phyloP scores from a whole-genome alignment of 2,888 invertebrate genomes.

The Abrostola triplasia region DNA sequence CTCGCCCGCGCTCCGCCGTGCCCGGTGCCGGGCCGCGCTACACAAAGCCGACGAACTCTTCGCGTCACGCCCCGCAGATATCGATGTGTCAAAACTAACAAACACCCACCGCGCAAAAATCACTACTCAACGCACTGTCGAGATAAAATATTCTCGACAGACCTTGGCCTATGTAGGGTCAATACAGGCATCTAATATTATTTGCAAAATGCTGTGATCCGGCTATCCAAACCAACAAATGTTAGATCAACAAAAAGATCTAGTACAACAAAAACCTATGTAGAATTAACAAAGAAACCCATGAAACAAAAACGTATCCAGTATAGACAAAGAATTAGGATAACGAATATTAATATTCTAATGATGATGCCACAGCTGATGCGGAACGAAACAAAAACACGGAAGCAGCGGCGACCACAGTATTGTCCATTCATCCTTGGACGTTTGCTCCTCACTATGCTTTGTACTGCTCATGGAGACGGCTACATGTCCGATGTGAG shows the following conservation, averaged over 20 bases:
- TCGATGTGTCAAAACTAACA: constrained; percentile 40
- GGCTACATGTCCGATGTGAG: constrained; percentile 40
- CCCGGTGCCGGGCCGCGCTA: constrained; percentile 25
- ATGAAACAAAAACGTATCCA: constrained; percentile 42
- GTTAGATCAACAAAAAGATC: constrained; percentile 61
- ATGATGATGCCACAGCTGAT: constrained; percentile 73
- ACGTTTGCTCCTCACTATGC: constrained; percentile 56
- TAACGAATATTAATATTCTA: constrained; percentile 83
- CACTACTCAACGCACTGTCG: constrained; percentile 27
- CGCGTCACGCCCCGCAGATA: constrained; percentile 30
- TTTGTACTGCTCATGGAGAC: constrained; percentile 53
- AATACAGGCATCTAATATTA: constrained; percentile 41
- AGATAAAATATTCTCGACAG: constrained; percentile 29
- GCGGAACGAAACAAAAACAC: constrained; percentile 82
- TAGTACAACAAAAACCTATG: constrained; percentile 60
- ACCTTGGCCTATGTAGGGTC: constrained; percentile 53
- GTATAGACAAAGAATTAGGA: constrained; percentile 58
- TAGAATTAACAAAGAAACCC: constrained; percentile 70
- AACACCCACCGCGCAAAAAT: constrained; percentile 27
- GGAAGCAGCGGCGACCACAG: constrained; percentile 76
- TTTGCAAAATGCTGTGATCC: constrained; percentile 53
- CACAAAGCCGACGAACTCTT: constrained; percentile 64
- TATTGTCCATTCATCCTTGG: constrained; percentile 83
- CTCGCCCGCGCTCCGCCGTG: constrained; percentile 24
- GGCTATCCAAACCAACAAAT: constrained; percentile 55